Percentiles rank a stretch among this genome's conserved stretches.
phyloP scores from a whole-genome alignment of 2,113 vertebrate species.

The Fulmarus glacialis region DNA sequence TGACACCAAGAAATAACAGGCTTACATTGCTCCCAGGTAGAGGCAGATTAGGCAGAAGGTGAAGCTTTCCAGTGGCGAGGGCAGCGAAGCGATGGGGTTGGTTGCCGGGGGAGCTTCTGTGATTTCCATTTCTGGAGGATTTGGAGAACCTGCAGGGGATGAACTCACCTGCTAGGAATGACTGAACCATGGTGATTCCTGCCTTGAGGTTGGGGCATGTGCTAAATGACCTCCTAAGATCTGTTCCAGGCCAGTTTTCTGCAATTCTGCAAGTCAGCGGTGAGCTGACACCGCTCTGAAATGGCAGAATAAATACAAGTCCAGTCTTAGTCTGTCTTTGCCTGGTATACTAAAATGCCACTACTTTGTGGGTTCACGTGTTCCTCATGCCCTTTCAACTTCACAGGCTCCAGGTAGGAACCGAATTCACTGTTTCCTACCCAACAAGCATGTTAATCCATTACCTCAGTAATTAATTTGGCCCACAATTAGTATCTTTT shows the following conservation, averaged over 20 bases:
- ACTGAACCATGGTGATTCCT: not conserved
- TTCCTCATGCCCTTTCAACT: not conserved
- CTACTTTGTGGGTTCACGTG: not conserved
- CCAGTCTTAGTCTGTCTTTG: not conserved
- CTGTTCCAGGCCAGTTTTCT: not conserved
- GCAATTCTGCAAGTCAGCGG: not conserved
- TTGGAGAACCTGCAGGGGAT: not conserved
- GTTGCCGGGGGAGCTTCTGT: not conserved
- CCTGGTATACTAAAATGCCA: not conserved
- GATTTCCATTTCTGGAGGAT: constrained; percentile 8
- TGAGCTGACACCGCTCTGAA: not conserved
- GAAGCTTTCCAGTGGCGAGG: not conserved
- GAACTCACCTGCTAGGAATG: constrained; percentile 13
- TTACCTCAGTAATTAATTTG: not conserved
- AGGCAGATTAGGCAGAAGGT: not conserved
- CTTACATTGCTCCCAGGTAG: constrained; percentile 15
- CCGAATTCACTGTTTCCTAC: not conserved
- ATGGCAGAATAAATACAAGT: not conserved
- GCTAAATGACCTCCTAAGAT: not conserved
- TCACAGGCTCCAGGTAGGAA: not conserved
- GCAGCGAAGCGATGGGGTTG: not conserved
- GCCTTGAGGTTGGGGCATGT: not conserved
- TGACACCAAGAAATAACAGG: constrained; percentile 28
- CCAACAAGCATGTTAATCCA: not conserved
- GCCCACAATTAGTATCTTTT: not conserved